Percentiles rank a stretch among this genome's conserved stretches.
These are phyloP conservation scores for Manduca sexta DNA, from an alignment of 1,140 invertebrate species.

Conservation along the genomic window DNA sequence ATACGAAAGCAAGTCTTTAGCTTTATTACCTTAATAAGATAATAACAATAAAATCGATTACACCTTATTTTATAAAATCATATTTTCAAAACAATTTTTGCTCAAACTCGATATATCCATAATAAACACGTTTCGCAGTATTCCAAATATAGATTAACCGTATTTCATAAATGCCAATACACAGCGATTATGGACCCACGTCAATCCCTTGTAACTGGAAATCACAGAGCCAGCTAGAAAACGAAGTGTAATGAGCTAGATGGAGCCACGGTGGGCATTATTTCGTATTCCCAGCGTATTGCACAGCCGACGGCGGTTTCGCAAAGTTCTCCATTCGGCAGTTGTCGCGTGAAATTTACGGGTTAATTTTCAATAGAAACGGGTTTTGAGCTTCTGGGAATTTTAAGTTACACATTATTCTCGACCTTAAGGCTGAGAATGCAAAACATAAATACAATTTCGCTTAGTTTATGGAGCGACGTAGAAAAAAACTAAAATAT, in stretches of 20 bases:
- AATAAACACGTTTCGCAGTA: too few species aligned
- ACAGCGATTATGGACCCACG: too few species aligned
- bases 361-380: conserved; percentile 66
- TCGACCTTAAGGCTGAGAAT: neutral
- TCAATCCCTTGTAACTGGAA: neutral
- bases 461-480: neutral
- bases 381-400: conserved; percentile 48
- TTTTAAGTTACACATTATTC: conserved; percentile 36
- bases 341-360: conserved; percentile 69
- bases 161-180: too few species aligned
- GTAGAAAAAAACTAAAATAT: neutral
- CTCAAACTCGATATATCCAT: too few species aligned
- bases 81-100: too few species aligned
- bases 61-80: too few species aligned
- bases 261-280: conserved; percentile 38
- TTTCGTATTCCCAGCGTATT: conserved; percentile 37
- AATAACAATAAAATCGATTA: too few species aligned
- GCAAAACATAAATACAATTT: neutral
- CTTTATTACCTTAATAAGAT: too few species aligned
- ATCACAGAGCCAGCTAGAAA: neutral
- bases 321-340: conserved; percentile 61
- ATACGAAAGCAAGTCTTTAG: too few species aligned
- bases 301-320: conserved; percentile 57
- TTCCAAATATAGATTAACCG: too few species aligned
- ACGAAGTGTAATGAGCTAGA: conserved; percentile 42